phyloP scores from a whole-genome alignment of 2,113 vertebrate species.

The Laterallus jamaicensis region DNA sequence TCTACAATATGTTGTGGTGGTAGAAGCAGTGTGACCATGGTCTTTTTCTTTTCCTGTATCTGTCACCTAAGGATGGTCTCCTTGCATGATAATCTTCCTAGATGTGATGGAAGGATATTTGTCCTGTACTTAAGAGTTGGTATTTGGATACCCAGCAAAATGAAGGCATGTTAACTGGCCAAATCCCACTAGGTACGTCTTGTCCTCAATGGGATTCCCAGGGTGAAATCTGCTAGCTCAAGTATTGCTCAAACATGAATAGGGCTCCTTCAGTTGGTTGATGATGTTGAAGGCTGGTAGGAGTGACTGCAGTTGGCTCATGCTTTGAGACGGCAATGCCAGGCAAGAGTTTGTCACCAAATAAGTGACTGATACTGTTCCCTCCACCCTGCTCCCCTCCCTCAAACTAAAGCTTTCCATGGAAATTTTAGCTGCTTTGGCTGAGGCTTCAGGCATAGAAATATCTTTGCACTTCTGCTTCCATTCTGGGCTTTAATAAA shows the following conservation, averaged over 20 bases:
- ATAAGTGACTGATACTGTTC: not conserved
- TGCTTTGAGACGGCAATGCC: not conserved
- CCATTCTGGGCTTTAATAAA: not conserved
- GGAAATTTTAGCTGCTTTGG: constrained; percentile 24
- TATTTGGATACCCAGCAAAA: not conserved
- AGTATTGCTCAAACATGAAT: not conserved
- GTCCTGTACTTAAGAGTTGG: not conserved
- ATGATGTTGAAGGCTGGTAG: not conserved
- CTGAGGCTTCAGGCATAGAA: not conserved
- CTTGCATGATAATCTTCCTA: not conserved
- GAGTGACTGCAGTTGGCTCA: not conserved
- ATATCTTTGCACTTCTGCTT: not conserved
- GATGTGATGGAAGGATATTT: not conserved
- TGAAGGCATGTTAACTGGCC: not conserved
- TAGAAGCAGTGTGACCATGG: not conserved
- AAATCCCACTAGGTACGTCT: not conserved
- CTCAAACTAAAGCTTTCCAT: not conserved
- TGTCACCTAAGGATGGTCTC: not conserved
- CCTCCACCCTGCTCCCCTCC: not conserved
- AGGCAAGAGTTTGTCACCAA: constrained; percentile 10
- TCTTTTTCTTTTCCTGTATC: not conserved
- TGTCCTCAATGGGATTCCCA: not conserved
- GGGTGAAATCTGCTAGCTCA: not conserved
- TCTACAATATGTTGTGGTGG: not conserved
- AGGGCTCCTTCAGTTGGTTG: not conserved